Evolutionary conservation across 2,113 vertebrate genomes (phyloP).

Genomic region (Campylorhamphus procurvoides): DNA sequence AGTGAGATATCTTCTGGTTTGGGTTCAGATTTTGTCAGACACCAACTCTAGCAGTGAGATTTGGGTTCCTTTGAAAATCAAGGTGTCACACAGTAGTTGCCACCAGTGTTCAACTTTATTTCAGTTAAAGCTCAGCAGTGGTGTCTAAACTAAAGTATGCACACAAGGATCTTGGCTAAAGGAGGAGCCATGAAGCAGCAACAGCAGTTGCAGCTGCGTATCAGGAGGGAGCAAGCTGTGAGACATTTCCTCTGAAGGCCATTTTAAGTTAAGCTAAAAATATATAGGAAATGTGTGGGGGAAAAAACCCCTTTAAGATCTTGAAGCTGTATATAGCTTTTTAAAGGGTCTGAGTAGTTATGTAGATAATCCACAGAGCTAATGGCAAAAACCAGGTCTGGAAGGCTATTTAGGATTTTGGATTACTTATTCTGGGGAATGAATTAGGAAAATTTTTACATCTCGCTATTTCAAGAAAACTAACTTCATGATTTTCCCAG

Average conservation of each 20-base stretch:
- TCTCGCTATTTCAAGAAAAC: not conserved
- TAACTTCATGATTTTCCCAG: not conserved
- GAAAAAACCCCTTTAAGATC: not conserved
- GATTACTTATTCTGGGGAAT: not conserved
- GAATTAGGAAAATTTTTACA: not conserved
- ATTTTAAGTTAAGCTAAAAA: not conserved
- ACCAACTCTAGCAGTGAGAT: not conserved
- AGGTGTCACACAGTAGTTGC: not conserved
- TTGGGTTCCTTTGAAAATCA: not conserved
- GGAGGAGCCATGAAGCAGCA: not conserved
- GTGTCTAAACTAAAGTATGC: not conserved
- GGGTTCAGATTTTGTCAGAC: not conserved
- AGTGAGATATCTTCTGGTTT: not conserved
- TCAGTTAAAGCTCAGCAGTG: not conserved
- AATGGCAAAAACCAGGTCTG: not conserved
- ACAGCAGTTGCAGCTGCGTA: not conserved
- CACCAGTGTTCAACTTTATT: not conserved
- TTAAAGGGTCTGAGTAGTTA: not conserved
- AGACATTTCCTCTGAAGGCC: not conserved
- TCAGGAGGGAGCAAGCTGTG: not conserved
- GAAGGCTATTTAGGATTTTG: not conserved
- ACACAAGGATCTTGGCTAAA: not conserved
- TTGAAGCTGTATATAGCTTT: not conserved
- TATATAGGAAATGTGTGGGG: not conserved
- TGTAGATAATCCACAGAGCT: not conserved